A percentile compares a stretch with the other conserved stretches of the same genome.
Conservation (phyloP, 1,140 invertebrate genomes). For the Bombyx mandarina region DNA sequence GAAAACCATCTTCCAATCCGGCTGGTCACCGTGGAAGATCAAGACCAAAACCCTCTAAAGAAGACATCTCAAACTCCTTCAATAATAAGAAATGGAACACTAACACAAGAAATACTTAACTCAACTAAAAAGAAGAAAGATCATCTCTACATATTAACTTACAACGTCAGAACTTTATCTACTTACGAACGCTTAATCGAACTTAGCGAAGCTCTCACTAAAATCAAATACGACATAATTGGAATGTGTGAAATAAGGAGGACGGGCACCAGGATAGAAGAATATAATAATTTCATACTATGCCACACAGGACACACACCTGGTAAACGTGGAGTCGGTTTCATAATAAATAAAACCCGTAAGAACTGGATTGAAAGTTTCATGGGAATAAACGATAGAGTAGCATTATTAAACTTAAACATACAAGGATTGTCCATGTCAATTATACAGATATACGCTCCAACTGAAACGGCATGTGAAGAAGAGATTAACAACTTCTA, state of each 20-base stretch:
- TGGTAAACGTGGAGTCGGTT: slow-evolving; percentile 9
- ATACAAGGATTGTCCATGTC: not conserved
- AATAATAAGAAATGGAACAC: no score
- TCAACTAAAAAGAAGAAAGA: no score
- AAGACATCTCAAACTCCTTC: no score
- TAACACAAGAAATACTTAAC: no score
- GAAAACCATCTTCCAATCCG: no score
- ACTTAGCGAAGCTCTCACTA: not conserved
- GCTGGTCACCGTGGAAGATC: no score
- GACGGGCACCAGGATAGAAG: slow-evolving; percentile 6
- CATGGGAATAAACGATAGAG: slow-evolving; percentile 6
- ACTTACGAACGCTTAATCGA: no score
- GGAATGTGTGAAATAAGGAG: slow-evolving; percentile 9
- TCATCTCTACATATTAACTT: no score
- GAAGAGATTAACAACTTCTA: no score
- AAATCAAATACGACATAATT: slow-evolving; percentile 10
- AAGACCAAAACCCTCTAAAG: no score
- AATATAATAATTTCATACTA: slow-evolving; percentile 10
- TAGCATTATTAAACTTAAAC: not conserved
- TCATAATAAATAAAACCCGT: slow-evolving; percentile 8
- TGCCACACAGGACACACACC: slow-evolving; percentile 9
- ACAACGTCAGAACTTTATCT: no score
- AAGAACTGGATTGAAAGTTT: slow-evolving; percentile 5
- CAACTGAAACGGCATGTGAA: not conserved
- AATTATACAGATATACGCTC: not conserved